A percentile compares a stretch with the other conserved stretches of the same genome.
phyloP scores from a whole-genome alignment of 2,888 invertebrate genomes.

The Aspidiotus destructor region DNA sequence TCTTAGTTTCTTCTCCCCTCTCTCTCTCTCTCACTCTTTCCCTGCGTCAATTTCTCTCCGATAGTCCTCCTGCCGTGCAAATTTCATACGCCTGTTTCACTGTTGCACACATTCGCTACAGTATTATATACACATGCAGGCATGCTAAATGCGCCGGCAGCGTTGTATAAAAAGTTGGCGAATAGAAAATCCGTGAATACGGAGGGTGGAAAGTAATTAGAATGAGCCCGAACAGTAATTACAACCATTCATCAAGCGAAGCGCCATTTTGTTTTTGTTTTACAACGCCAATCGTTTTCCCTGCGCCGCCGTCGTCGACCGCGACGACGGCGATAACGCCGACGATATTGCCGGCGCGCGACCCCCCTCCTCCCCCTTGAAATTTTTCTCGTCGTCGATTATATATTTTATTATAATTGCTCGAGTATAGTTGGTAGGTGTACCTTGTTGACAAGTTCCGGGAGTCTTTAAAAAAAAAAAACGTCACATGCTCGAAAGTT shows the following conservation, averaged over 20 bases:
- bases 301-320: not conserved
- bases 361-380: too few relatives aligned
- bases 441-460: too few relatives aligned
- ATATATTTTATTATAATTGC: too few relatives aligned
- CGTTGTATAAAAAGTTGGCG: slow-evolving; percentile 24
- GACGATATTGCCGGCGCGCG: too few relatives aligned
- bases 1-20: not conserved
- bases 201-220: slow-evolving; percentile 38
- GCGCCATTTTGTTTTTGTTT: slow-evolving; percentile 33
- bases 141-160: not conserved
- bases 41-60: not conserved
- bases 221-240: slow-evolving; percentile 47
- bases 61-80: slow-evolving; percentile 3
- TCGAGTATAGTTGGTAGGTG: too few relatives aligned
- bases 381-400: too few relatives aligned
- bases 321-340: too few relatives aligned
- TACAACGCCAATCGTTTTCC: slow-evolving; percentile 25
- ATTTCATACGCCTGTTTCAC: slow-evolving; percentile 9
- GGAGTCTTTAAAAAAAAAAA: too few relatives aligned
- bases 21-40: not conserved
- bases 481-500: too few relatives aligned
- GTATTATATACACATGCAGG: not conserved
- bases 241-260: slow-evolving; percentile 47
- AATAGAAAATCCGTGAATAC: slow-evolving; percentile 25
- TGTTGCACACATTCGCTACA: not conserved